Percentiles rank a stretch among this genome's conserved stretches.
Evolutionary conservation across 2,888 invertebrate species (phyloP).

Genomic region (Schizaphis graminum): DNA sequence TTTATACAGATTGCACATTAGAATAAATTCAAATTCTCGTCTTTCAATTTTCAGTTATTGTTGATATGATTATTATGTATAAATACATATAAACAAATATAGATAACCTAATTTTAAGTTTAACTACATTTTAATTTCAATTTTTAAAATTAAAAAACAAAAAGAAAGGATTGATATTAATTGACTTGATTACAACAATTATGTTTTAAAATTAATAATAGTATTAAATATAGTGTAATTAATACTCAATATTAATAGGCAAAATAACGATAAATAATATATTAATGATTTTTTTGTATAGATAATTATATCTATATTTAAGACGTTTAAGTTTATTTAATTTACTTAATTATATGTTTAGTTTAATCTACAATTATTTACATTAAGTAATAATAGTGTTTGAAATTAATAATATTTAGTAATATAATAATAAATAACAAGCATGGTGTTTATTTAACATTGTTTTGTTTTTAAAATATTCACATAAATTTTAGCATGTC

Average conservation of each 20-base stretch:
- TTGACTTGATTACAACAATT: background rate
- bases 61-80: background rate
- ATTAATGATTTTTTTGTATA: background rate
- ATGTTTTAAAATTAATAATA: background rate
- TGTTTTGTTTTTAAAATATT: conserved; percentile 54
- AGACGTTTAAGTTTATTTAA: conserved; percentile 1
- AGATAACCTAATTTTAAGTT: background rate
- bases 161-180: background rate
- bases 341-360: background rate
- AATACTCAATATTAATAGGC: background rate
- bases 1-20: background rate
- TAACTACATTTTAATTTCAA: background rate
- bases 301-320: background rate
- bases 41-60: background rate
- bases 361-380: background rate
- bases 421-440: conserved; percentile 3
- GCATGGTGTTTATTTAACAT: conserved; percentile 60
- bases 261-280: background rate
- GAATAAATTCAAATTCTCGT: background rate
- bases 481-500: conserved; percentile 53
- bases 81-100: background rate
- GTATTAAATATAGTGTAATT: background rate
- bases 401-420: conserved; percentile 31
- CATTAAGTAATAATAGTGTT: conserved; percentile 10
- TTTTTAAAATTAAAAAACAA: background rate